Evolutionary conservation across 2,888 invertebrate genomes (phyloP).

Genomic region (Acanthosepion pharaonis): DNA sequence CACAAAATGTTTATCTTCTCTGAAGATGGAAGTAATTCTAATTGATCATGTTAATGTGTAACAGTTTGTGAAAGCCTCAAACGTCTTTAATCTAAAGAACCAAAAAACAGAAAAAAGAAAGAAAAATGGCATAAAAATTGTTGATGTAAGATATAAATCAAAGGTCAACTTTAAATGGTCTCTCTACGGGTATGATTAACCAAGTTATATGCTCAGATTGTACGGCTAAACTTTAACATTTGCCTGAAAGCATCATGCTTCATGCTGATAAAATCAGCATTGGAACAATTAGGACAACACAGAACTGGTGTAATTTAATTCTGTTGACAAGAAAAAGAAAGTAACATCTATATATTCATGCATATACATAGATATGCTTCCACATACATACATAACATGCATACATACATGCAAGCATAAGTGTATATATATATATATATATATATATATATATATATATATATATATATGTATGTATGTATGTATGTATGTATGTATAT

Average conservation of each 20-base stretch:
- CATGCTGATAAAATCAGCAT: not conserved
- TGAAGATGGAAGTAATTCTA: too few species aligned
- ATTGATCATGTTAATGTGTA: too few species aligned
- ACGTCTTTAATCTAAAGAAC: not conserved
- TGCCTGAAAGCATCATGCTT: not conserved
- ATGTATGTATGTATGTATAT: too few species aligned
- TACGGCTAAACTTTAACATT: slow-evolving; percentile 21
- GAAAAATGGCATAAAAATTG: not conserved
- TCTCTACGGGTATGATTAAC: not conserved
- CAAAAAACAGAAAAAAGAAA: not conserved
- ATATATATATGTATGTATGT: too few species aligned
- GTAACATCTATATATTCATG: not conserved
- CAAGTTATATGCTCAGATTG: not conserved
- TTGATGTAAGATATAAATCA: not conserved
- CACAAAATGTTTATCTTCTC: too few species aligned
- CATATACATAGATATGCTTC: not conserved
- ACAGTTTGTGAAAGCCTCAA: too few species aligned
- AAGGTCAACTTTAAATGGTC: slow-evolving; percentile 18
- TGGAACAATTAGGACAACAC: not conserved
- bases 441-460: too few species aligned
- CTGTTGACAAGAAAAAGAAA: not conserved
- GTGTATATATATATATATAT: too few species aligned
- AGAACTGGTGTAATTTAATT: not conserved
- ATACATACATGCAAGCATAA: too few species aligned
- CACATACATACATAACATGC: too few species aligned